phyloP scores from a whole-genome alignment of 2,113 vertebrate genomes.

The Tachuris rubrigastra region DNA sequence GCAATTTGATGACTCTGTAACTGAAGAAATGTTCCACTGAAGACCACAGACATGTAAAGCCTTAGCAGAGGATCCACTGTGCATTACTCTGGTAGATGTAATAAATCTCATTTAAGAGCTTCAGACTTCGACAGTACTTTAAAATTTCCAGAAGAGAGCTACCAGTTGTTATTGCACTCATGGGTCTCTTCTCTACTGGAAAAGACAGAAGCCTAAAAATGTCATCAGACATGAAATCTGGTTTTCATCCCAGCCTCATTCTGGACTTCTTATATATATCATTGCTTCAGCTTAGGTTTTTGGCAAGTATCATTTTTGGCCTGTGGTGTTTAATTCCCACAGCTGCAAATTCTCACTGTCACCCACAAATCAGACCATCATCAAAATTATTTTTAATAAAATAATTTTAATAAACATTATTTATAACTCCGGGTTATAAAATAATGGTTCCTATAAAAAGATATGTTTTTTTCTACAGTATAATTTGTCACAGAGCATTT shows the following conservation, averaged over 20 bases:
- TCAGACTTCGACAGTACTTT: background rate
- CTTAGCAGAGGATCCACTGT: background rate
- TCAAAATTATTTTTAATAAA: background rate
- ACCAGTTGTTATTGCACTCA: background rate
- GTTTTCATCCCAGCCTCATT: background rate
- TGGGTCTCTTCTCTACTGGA: background rate
- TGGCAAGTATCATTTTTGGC: background rate
- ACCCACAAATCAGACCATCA: background rate
- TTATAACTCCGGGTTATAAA: background rate
- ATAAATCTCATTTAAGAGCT: conserved; percentile 24
- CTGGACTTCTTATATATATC: background rate
- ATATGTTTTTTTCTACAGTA: background rate
- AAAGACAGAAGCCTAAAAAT: background rate
- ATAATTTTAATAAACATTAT: background rate
- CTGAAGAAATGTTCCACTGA: background rate
- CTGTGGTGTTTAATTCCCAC: background rate
- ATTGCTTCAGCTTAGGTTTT: background rate
- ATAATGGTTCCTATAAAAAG: background rate
- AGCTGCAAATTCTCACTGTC: background rate
- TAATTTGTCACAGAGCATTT: background rate
- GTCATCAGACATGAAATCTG: background rate
- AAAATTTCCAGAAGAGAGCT: background rate
- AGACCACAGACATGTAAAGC: background rate
- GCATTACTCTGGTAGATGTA: background rate
- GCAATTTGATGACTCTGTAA: background rate